Percentiles rank a stretch among this genome's conserved stretches.
Conservation (phyloP, 2,797 vertebrate species). For the Tapirus indicus region DNA sequence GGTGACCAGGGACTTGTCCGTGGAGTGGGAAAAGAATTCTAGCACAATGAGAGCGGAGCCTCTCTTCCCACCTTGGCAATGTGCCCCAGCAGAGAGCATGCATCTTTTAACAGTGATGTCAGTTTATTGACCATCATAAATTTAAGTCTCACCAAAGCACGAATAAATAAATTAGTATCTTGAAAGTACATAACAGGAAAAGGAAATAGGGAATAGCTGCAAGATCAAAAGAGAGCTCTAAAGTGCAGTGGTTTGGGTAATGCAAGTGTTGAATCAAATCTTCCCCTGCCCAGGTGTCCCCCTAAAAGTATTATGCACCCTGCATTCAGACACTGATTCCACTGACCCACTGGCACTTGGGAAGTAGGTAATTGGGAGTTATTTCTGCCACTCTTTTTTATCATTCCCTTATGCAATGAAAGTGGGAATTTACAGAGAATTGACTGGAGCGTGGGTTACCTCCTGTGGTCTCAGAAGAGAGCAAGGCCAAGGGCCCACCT, state of each 20-base stretch:
- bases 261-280: background rate
- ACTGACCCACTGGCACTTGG: background rate
- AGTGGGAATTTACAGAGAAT: background rate
- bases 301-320: background rate
- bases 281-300: background rate
- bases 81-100: background rate
- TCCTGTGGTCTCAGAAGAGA: background rate
- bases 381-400: background rate
- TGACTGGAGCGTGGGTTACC: background rate
- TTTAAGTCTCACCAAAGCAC: conserved; percentile 49
- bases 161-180: conserved; percentile 67
- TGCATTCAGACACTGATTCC: background rate
- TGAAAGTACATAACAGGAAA: conserved; percentile 65
- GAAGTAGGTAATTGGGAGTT: background rate
- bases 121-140: conserved; percentile 63
- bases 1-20: background rate
- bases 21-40: background rate
- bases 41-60: too few relatives aligned
- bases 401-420: background rate
- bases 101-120: conserved; percentile 38
- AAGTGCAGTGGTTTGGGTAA: background rate
- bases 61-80: background rate
- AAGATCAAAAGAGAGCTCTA: background rate
- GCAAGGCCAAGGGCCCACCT: rapidly evolving
- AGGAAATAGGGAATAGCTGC: background rate